phyloP scores from a whole-genome alignment of 2,888 invertebrate genomes.

The Lasioglossum vierecki region DNA sequence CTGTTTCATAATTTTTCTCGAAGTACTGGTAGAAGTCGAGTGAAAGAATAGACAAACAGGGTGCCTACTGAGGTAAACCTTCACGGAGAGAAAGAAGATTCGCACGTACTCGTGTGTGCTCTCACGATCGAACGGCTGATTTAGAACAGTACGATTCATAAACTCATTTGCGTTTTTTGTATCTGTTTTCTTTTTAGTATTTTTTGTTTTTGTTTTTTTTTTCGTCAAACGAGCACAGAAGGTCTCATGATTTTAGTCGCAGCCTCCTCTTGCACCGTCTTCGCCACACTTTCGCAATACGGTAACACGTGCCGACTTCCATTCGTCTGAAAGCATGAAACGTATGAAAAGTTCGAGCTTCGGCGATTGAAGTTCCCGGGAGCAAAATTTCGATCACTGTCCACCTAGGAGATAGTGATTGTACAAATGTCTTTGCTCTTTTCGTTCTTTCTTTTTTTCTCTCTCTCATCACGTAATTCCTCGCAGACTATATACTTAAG shows the following conservation, averaged over 20 bases:
- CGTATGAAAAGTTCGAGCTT: conserved; percentile 58
- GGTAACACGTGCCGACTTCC: conserved; percentile 59
- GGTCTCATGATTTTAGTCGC: conserved; percentile 30
- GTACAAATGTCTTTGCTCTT: conserved; percentile 10
- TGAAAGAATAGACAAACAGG: conserved; percentile 72
- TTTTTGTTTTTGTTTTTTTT: not conserved
- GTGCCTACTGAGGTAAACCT: conserved; percentile 68
- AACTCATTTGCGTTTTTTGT: conserved; percentile 9
- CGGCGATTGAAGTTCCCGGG: conserved; percentile 21
- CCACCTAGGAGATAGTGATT: conserved; percentile 28
- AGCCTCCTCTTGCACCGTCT: conserved; percentile 63
- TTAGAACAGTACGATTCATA: conserved; percentile 25
- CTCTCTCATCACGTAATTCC: not conserved
- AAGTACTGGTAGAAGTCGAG: conserved; percentile 65
- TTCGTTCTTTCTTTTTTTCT: not conserved
- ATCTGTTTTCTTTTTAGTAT: conserved; percentile 4
- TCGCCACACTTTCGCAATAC: conserved; percentile 61
- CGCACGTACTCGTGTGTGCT: conserved; percentile 27
- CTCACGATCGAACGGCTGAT: conserved; percentile 20
- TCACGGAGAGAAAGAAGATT: conserved; percentile 34
- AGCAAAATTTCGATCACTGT: conserved; percentile 29
- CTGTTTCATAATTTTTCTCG: conserved; percentile 66
- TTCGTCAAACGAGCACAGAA: not conserved
- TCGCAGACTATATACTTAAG: conserved; percentile 29
- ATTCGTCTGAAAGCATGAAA: conserved; percentile 64